Conservation (phyloP, 2,797 vertebrate species). For the Vireo griseus region DNA sequence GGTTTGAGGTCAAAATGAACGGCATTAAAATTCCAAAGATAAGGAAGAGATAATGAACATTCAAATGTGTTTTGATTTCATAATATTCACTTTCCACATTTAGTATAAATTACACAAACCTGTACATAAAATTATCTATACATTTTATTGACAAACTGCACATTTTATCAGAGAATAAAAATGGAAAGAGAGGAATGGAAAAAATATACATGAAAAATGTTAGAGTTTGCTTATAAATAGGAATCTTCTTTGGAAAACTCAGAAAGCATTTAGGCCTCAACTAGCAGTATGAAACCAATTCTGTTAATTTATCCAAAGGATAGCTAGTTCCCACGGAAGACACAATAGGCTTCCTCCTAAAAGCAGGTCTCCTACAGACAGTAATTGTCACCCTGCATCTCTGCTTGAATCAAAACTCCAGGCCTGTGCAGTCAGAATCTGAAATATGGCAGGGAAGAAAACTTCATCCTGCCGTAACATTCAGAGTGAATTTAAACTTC, state of each 20-base stretch:
- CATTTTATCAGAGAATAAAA: background rate
- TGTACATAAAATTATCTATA: background rate
- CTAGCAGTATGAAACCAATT: background rate
- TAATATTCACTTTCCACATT: background rate
- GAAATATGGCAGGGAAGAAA: background rate
- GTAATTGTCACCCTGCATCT: background rate
- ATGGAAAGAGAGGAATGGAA: rapidly evolving
- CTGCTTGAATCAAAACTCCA: background rate
- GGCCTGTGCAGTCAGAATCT: background rate
- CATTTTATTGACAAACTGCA: background rate
- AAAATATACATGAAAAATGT: background rate
- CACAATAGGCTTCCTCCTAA: background rate
- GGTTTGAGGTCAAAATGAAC: background rate
- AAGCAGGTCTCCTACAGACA: background rate
- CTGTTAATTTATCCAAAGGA: background rate
- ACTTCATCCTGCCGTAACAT: background rate
- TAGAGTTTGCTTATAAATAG: background rate
- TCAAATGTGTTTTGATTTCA: background rate
- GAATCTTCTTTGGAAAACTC: background rate
- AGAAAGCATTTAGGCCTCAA: background rate
- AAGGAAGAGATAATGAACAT: background rate
- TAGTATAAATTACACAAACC: background rate
- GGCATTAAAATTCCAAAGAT: background rate
- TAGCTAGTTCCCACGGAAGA: background rate
- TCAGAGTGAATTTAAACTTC: background rate